Evolutionary conservation across 2,888 invertebrate genomes (phyloP), one percentile per base, ranked within the genome.

Genomic region (Beris chalybata): DNA sequence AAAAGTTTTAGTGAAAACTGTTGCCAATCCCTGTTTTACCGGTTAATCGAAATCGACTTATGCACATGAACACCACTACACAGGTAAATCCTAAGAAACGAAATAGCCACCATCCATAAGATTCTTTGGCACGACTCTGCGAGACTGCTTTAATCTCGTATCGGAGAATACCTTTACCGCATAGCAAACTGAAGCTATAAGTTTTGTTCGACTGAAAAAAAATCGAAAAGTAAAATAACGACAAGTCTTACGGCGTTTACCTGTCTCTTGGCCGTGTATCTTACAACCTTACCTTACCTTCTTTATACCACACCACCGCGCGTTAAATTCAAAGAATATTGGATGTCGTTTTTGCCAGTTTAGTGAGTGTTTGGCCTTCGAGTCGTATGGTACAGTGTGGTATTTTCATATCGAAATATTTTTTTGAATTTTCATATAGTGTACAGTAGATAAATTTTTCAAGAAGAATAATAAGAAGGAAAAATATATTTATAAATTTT

Each of bases 281-380:
- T 22, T 38, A 38, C 15, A 13, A 31, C 12, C 50, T 47, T 43
- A 43, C 44, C 58, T 58, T 58, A 44, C 45, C 45, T 58, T 58
- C 15, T 45, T 58, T 38, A 29, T 22, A 22, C 22, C 22, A 38
- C 9, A 38, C 38, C 9, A 38, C 38, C 38, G 31, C 52, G 50
- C 53, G 50, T 50, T 50, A 31, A 53, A 30, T 9, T 5, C 50
- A 32, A 38, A 13, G 61, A 50, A 45, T 50, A 38, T 58, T 50
- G 52, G 43, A 53, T 38, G 44, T 45, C 32, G 54, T 52, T 64
- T 64, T 64, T 50, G 38, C 61, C 44, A 64, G 64, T 61, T 79
- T 75, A 80, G 80, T 80, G 77, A 76, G 77, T 79, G 79, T 77
- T 78, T 78, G 79, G 79, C 79, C 78, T 78, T 78, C 79, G 78